Percentiles rank a stretch among this genome's conserved stretches.
Conservation (phyloP, 2,113 vertebrate species). For the Sialia sialis region DNA sequence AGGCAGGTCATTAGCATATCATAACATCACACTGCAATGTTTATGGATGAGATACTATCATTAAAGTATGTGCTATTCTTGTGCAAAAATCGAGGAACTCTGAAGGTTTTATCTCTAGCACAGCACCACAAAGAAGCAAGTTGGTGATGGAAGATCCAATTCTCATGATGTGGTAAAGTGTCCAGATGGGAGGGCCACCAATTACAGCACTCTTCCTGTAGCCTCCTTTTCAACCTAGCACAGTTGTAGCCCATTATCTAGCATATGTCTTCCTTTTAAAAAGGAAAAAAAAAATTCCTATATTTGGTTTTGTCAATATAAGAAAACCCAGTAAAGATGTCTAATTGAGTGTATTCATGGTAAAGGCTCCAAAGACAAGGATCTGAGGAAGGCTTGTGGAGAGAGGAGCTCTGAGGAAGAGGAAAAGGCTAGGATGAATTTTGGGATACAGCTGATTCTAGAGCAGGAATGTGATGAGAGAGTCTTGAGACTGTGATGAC, state of each 20-base stretch:
- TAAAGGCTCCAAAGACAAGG: not conserved
- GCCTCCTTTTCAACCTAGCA: not conserved
- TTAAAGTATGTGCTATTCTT: not conserved
- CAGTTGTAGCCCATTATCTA: not conserved
- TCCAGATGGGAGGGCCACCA: not conserved
- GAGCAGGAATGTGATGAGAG: not conserved
- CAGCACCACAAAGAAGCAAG: not conserved
- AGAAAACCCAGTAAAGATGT: not conserved
- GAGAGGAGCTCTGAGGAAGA: not conserved
- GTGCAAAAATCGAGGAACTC: not conserved
- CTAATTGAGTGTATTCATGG: not conserved
- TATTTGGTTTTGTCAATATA: not conserved
- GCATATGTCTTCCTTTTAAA: not conserved
- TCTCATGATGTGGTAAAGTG: not conserved
- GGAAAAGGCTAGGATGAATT: not conserved
- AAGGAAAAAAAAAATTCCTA: accelerated
- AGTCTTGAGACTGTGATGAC: too few relatives aligned
- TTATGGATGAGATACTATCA: not conserved
- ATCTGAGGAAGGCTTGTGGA: not conserved
- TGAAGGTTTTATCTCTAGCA: not conserved
- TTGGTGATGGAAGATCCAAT: not conserved
- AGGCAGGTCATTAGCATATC: not conserved
- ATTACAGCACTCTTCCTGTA: not conserved
- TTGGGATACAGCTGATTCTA: not conserved
- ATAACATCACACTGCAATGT: not conserved